These are phyloP conservation scores for Phylloscopus trochilus DNA, from an alignment of 2,113 vertebrate genomes.

Conservation along the genomic window DNA sequence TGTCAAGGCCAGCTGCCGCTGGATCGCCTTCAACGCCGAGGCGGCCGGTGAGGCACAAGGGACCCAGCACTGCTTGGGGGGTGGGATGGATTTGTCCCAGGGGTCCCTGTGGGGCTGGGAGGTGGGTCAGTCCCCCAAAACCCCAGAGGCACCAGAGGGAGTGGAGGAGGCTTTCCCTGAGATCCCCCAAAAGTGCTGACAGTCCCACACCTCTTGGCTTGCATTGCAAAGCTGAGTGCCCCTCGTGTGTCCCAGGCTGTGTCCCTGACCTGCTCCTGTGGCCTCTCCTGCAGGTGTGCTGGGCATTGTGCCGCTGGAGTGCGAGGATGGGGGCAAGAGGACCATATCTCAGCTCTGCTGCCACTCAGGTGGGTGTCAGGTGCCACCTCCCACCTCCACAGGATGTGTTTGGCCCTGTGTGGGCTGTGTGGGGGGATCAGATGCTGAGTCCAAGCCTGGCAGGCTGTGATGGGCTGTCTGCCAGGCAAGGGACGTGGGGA, in stretches of 20 bases:
- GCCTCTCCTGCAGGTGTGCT: constrained; percentile 76
- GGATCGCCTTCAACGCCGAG: constrained; percentile 84
- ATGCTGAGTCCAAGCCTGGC: not conserved
- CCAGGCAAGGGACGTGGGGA: not conserved
- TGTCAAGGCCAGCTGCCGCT: constrained; percentile 83
- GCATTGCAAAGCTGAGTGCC: not conserved
- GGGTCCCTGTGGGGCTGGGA: not conserved
- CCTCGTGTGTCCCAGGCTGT: fast-evolving
- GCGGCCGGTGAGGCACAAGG: constrained; percentile 74
- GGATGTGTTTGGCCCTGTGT: fast-evolving
- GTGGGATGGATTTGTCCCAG: not conserved
- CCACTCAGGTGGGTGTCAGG: constrained; percentile 80
- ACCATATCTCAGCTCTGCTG: constrained; percentile 81
- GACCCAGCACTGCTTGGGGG: fast-evolving
- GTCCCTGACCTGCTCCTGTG: not conserved
- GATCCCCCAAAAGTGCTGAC: not conserved
- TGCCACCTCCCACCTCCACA: not conserved
- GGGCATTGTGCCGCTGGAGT: constrained; percentile 81
- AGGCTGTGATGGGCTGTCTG: not conserved
- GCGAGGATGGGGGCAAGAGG: constrained; percentile 76
- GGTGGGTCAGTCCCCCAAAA: not conserved
- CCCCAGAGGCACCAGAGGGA: fast-evolving
- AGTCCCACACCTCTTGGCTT: not conserved
- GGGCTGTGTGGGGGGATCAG: not conserved
- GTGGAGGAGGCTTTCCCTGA: not conserved